Base-by-base conservation (phyloP, 2,888 invertebrate species). In the Meandrusa payeni region DNA sequence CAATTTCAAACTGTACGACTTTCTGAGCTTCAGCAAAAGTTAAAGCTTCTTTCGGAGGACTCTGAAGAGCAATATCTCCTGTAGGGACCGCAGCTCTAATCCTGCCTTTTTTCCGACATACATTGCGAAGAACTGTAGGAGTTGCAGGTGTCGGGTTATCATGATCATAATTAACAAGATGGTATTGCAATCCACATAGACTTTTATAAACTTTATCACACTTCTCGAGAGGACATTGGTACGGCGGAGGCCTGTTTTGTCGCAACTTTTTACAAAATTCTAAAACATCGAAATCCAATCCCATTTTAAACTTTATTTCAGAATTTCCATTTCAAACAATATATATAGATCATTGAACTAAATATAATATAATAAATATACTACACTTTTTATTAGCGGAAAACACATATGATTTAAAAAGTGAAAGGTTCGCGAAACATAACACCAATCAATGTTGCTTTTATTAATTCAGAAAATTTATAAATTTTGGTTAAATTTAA, bases 161-260 rank as follows among this genome's bases (percentile, higher is more conserved):
- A 71, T 96, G 95, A 72, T 96, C 95, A 75, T 92, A 95, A 71
- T 95, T 94, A 52, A 93, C 93, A 57, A 96, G 79, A 70, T 97
- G 96, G 71, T 95, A 95, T 66, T 95, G 95, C 55, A 97, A 89
- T 1, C 96, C 96, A 51, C 93, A 93, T 51, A 95, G 92, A 49
- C 95, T 95, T 79, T 95, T 95, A 76, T 96, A 97, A 11, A 93
- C 92, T 71, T 94, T 93, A 54, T 93, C 94, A 81, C 97, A 97
- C 63, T 94, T 93, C 58, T 93, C 92, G 38, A 95, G 89, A 4
- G 97, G 97, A 66, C 97, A 97, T 60, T 93, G 92, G 78, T 95
- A 96, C 36, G 96, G 96, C 38, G 96, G 95, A 36, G 91, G 90
- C 65, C 94, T 94, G 68, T 93, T 94, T 56, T 93, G 93, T 45